These are phyloP conservation scores for Prunella himalayana DNA, from an alignment of 2,113 vertebrate species.

Conservation along the genomic window DNA sequence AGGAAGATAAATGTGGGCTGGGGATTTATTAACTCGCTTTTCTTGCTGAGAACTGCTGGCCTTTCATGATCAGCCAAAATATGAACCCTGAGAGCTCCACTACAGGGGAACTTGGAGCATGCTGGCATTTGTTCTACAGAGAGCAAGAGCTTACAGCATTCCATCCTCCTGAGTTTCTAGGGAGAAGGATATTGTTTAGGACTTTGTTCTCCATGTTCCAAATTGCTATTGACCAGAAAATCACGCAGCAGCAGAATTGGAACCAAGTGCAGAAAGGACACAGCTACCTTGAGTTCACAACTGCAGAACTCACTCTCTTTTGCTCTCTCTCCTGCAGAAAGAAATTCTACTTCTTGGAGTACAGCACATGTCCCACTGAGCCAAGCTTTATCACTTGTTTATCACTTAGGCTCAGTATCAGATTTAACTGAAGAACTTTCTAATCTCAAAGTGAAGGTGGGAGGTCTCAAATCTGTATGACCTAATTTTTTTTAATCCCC, in stretches of 20 bases:
- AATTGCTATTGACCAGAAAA: neutral
- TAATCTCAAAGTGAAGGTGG: neutral
- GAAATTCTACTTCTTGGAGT: neutral
- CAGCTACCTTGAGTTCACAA: neutral
- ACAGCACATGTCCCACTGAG: neutral
- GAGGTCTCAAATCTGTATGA: neutral
- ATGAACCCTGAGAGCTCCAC: neutral
- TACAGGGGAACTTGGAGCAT: neutral
- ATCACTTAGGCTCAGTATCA: neutral
- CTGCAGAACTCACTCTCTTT: neutral
- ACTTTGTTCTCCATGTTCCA: neutral
- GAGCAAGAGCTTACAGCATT: neutral
- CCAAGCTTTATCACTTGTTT: neutral
- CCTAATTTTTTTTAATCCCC: neutral
- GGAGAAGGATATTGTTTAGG: neutral
- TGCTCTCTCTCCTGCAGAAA: neutral
- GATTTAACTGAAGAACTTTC: neutral
- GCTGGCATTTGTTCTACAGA: neutral
- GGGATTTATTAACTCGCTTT: neutral
- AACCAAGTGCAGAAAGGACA: neutral
- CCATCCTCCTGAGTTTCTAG: neutral
- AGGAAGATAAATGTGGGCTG: neutral
- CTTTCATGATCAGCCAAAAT: neutral
- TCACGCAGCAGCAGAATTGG: rapidly evolving
- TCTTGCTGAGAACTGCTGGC: neutral